These are phyloP conservation scores for Ectemnius cavifrons DNA, from an alignment of 2,888 invertebrate genomes.

Conservation along the genomic window DNA sequence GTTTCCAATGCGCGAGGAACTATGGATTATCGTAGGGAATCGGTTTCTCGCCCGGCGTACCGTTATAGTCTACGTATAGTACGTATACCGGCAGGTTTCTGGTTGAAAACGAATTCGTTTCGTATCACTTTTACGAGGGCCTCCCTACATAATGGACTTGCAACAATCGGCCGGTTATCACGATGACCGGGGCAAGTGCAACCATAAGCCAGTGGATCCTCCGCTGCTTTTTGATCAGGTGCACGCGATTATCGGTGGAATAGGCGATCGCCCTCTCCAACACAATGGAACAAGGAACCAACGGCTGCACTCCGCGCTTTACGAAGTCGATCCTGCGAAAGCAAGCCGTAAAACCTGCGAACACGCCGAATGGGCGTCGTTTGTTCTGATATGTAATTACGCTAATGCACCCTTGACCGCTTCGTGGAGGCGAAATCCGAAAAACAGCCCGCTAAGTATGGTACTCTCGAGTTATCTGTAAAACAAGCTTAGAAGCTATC, in stretches of 20 bases:
- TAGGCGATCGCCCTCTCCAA: neutral
- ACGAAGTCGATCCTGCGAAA: neutral
- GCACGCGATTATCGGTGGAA: constrained; percentile 1
- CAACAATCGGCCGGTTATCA: constrained; percentile 6
- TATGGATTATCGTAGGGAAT: constrained; percentile 22
- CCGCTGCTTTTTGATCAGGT: constrained; percentile 1
- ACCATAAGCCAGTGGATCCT: neutral
- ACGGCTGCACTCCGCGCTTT: neutral
- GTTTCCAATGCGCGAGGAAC: constrained; percentile 21
- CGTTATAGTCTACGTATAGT: neutral
- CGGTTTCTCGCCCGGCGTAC: constrained; percentile 10
- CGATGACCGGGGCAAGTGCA: constrained; percentile 4
- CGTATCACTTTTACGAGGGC: neutral
- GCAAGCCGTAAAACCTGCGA: neutral
- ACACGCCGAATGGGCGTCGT: constrained; percentile 3
- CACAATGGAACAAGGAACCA: constrained; percentile 1
- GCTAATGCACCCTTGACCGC: constrained; percentile 19
- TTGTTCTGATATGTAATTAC: constrained; percentile 9
- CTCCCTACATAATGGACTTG: constrained; percentile 1
- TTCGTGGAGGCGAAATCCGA: constrained; percentile 6
- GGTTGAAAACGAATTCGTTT: constrained; percentile 1
- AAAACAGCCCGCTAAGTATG: too few species aligned
- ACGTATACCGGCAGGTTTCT: neutral
- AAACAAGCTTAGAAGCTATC: constrained; percentile 4
- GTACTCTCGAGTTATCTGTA: constrained; percentile 33